phyloP scores from a whole-genome alignment of 2,888 invertebrate genomes.

The Ecdyonurus torrentis region DNA sequence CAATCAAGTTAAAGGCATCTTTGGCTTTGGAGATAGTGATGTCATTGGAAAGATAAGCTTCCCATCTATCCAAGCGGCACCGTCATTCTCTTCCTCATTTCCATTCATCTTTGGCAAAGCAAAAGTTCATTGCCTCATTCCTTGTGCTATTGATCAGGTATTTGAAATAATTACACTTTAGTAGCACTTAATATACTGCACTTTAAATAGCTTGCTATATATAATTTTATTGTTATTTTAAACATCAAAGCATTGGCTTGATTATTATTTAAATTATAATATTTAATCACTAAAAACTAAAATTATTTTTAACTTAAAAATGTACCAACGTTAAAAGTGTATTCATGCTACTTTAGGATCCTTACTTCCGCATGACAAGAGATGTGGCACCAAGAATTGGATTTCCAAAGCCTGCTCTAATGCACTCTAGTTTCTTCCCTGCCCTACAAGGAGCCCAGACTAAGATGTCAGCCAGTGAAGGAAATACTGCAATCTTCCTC shows the following conservation, averaged over 20 bases:
- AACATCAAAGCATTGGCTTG: background rate
- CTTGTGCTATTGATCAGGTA: slow-evolving; percentile 95
- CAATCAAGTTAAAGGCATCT: slow-evolving; percentile 96
- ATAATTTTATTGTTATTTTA: background rate
- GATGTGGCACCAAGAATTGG: slow-evolving; percentile 92
- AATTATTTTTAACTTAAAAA: background rate
- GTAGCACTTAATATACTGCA: background rate
- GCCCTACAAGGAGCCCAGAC: slow-evolving; percentile 92
- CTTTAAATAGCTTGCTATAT: background rate
- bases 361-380: slow-evolving; percentile 96
- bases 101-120: slow-evolving; percentile 79
- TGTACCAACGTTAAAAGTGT: background rate
- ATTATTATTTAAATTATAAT: background rate
- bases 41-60: slow-evolving; percentile 94
- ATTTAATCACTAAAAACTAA: background rate
- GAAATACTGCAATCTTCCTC: slow-evolving; percentile 85
- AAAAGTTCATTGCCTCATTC: slow-evolving; percentile 66
- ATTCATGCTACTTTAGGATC: slow-evolving; percentile 46
- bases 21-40: slow-evolving; percentile 93
- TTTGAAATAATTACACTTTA: slow-evolving; percentile 1
- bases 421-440: slow-evolving; percentile 82
- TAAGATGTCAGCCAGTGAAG: slow-evolving; percentile 96
- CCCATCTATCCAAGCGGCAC: slow-evolving; percentile 92
- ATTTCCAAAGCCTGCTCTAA: slow-evolving; percentile 68
- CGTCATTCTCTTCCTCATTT: slow-evolving; percentile 76